Evolutionary conservation across 2,888 invertebrate genomes (phyloP).

Genomic region (Pseudococcus longispinus): DNA sequence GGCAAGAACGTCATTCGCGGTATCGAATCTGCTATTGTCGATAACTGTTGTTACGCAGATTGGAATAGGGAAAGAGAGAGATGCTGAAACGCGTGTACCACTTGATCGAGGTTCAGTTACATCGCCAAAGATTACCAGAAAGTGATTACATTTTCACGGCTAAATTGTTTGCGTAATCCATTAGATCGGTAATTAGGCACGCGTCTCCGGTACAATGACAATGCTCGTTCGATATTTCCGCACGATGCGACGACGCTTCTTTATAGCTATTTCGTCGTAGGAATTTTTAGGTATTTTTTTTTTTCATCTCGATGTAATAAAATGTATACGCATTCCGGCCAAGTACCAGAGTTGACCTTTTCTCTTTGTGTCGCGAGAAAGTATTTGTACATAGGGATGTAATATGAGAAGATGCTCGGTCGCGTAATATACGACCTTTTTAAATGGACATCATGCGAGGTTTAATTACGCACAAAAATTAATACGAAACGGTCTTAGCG

Average conservation of each 20-base stretch:
- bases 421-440: background rate
- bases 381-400: too few species aligned
- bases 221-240: slow-evolving; percentile 13
- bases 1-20: background rate
- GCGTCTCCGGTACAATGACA: slow-evolving; percentile 27
- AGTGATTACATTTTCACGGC: slow-evolving; percentile 41
- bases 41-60: slow-evolving; percentile 6
- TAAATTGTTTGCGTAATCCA: slow-evolving; percentile 40
- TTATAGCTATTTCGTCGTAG: background rate
- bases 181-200: slow-evolving; percentile 39
- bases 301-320: background rate
- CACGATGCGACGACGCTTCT: background rate
- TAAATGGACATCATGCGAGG: background rate
- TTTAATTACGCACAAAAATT: background rate
- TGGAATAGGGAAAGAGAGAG: background rate
- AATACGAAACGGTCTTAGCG: background rate
- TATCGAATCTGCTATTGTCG: too few species aligned
- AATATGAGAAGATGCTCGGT: too few species aligned
- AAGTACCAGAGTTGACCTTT: background rate
- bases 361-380: background rate
- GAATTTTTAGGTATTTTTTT: background rate
- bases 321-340: background rate
- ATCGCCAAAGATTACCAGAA: slow-evolving; percentile 22
- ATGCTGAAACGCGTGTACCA: slow-evolving; percentile 8
- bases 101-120: slow-evolving; percentile 16